These are phyloP conservation scores for Zele albiditarsus DNA, from an alignment of 2,888 invertebrate genomes.

Conservation along the genomic window DNA sequence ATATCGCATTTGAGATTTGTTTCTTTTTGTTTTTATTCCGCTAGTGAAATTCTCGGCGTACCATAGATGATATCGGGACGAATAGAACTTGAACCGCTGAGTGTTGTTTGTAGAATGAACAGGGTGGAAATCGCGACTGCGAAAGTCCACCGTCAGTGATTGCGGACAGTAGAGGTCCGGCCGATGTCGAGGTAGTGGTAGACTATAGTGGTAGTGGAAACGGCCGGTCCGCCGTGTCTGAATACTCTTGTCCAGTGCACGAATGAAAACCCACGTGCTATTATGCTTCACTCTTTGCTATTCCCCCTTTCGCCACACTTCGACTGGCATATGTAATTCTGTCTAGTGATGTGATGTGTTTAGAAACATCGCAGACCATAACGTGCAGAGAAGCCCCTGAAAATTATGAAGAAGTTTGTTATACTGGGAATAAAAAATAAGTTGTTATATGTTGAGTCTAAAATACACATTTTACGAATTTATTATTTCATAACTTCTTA, in stretches of 20 bases:
- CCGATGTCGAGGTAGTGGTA: conserved; percentile 33
- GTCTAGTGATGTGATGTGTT: neutral
- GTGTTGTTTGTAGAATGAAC: conserved; percentile 45
- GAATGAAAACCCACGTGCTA: conserved; percentile 17
- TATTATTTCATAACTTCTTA: too few species aligned
- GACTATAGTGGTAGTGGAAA: conserved; percentile 32
- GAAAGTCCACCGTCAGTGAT: conserved; percentile 33
- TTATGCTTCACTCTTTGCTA: neutral
- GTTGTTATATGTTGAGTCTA: too few species aligned
- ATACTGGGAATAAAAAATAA: neutral
- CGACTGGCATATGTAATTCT: neutral
- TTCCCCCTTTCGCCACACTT: conserved; percentile 2
- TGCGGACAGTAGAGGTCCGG: conserved; percentile 26
- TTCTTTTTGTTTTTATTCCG: neutral
- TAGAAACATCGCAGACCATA: neutral
- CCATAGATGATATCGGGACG: neutral
- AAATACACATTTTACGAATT: too few species aligned
- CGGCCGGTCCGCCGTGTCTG: conserved; percentile 2
- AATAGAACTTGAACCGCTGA: conserved; percentile 17
- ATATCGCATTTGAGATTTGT: too few species aligned
- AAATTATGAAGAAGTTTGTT: neutral
- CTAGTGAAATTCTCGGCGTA: neutral
- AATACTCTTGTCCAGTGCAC: conserved; percentile 10
- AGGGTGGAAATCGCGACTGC: conserved; percentile 39
- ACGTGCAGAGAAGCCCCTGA: neutral